Percentiles rank a stretch among this genome's conserved stretches.
phyloP scores from a whole-genome alignment of 1,140 invertebrate species.

The Drosophila parabipectinata region DNA sequence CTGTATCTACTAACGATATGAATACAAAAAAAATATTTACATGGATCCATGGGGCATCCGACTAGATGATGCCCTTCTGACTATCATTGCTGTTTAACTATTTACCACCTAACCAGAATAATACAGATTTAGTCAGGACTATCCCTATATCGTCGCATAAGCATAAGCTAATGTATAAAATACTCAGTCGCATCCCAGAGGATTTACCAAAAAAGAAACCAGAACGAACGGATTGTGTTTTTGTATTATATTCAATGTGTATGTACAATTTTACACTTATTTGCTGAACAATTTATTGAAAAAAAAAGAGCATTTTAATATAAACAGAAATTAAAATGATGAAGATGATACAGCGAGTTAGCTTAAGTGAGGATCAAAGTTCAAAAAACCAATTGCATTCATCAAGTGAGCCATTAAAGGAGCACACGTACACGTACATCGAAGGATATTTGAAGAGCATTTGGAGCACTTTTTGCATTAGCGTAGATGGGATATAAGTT shows the following conservation, averaged over 20 bases:
- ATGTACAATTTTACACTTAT: constrained; percentile 72
- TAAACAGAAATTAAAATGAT: constrained; percentile 25
- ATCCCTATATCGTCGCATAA: constrained; percentile 36
- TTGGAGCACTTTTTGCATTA: constrained; percentile 47
- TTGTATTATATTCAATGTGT: constrained; percentile 59
- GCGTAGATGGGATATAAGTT: constrained; percentile 61
- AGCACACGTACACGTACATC: constrained; percentile 53
- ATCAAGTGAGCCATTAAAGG: constrained; percentile 28
- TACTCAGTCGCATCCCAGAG: constrained; percentile 37
- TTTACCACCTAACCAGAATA: constrained; percentile 55
- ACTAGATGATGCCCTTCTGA: constrained; percentile 30
- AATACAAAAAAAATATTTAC: constrained; percentile 45
- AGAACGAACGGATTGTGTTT: constrained; percentile 47
- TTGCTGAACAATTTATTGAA: constrained; percentile 68
- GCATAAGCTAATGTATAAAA: constrained; percentile 61
- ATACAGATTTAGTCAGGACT: constrained; percentile 15
- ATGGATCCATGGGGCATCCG: constrained; percentile 41
- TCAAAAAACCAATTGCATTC: constrained; percentile 68
- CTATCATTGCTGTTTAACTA: constrained; percentile 62
- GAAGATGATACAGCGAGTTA: constrained; percentile 32
- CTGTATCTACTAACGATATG: constrained; percentile 59
- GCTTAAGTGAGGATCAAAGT: constrained; percentile 44
- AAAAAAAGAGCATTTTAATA: constrained; percentile 50
- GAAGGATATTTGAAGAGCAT: constrained; percentile 60
- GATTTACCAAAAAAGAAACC: constrained; percentile 3